Evolutionary conservation across 2,797 vertebrate species (phyloP).

Genomic region (Dermochelys coriacea): DNA sequence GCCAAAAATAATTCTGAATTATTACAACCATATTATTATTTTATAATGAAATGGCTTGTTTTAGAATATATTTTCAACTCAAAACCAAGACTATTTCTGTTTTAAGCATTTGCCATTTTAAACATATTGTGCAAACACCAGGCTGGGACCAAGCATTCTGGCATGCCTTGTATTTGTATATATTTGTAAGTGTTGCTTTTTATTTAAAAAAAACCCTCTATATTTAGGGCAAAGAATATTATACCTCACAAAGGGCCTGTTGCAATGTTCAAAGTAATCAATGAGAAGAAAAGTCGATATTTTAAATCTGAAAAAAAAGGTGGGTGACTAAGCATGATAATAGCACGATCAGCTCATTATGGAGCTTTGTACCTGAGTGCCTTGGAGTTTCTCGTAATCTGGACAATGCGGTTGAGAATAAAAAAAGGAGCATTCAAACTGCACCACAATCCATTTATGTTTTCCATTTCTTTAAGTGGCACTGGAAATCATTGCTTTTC

Average conservation of each 20-base stretch:
- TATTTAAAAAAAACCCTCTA: background rate
- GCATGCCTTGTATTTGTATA: background rate
- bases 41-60: background rate
- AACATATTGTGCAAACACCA: rapidly evolving
- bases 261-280: background rate
- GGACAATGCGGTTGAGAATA: background rate
- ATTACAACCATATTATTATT: background rate
- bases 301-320: background rate
- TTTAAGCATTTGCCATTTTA: background rate
- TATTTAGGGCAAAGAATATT: background rate
- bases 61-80: conserved; percentile 5
- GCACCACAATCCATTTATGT: background rate
- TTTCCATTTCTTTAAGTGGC: background rate
- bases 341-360: background rate
- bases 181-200: background rate
- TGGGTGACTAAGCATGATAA: background rate
- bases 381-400: background rate
- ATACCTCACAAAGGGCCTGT: background rate
- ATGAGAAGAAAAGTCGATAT: background rate
- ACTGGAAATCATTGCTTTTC: background rate
- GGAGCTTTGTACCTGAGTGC: background rate
- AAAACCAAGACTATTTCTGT: conserved; percentile 11
- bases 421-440: background rate
- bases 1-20: background rate
- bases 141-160: background rate